Percentiles rank a stretch among this genome's conserved stretches.
Conservation (phyloP, 2,797 vertebrate species). For the Notoglanidium macrostoma region DNA sequence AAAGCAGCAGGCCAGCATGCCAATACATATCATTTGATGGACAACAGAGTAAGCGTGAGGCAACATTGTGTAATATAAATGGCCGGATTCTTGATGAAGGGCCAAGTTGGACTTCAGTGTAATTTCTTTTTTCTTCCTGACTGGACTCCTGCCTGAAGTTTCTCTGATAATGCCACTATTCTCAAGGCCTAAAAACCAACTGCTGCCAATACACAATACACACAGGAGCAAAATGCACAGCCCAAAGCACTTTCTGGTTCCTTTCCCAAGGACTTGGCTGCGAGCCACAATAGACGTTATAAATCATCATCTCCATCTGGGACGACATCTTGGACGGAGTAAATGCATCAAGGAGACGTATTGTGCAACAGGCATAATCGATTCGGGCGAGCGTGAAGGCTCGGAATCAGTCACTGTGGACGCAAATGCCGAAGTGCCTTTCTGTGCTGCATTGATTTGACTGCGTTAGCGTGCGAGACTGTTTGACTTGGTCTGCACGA, state of each 20-base stretch:
- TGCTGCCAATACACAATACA: constrained; percentile 42
- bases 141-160: constrained; percentile 37
- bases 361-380: constrained; percentile 33
- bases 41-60: constrained; percentile 22
- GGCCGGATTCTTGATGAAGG: constrained; percentile 34
- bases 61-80: constrained; percentile 34
- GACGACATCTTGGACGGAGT: constrained; percentile 37
- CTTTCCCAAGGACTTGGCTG: constrained; percentile 36
- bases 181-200: constrained; percentile 27
- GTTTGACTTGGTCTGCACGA: neutral
- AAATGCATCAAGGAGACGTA: constrained; percentile 19
- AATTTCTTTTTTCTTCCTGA: constrained; percentile 27
- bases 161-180: constrained; percentile 46
- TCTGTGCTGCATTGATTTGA: constrained; percentile 12
- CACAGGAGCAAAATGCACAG: constrained; percentile 17
- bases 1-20: constrained; percentile 7
- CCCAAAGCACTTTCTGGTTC: constrained; percentile 31
- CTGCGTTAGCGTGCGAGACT: neutral
- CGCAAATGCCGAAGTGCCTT: constrained; percentile 11
- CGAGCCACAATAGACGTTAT: constrained; percentile 35
- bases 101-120: constrained; percentile 42
- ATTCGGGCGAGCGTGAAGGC: neutral
- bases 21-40: constrained; percentile 21
- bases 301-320: constrained; percentile 43
- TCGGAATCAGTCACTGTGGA: constrained; percentile 14